Base-by-base conservation (phyloP, 2,797 vertebrate species). In the Falco cherrug region DNA sequence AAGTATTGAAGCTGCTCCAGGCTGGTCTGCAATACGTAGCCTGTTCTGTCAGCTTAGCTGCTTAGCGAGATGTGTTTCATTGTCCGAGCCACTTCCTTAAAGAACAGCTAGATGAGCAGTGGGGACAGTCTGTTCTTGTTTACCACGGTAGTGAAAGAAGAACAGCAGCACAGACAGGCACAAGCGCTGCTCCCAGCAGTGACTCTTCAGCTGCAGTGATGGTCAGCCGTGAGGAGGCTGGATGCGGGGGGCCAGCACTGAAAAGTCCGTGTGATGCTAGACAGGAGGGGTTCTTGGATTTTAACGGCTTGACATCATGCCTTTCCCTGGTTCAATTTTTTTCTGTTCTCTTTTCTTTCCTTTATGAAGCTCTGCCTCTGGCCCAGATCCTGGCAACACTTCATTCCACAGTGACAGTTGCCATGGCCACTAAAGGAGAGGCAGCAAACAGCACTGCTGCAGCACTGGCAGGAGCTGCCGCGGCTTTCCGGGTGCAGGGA, bases 401-500 rank as follows among this genome's bases (percentile, higher is more conserved):
- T 76, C 39, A 35, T 86, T 47, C 41, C 26, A 60, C 85, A 90
- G 18, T 10, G 20, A 7, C 88, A 85, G 96, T 96, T 97, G 91
- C 93, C 85, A 93, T 94, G 92, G 90, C 78, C 90, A 71, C 97
- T 47, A 14, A 33, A 47, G 51, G 10, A 35, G 53, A 83, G 74
- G 90, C 85, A 74, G 94, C 84, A 92, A 94, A 85, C 47, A 82
- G 73, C 4, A 0, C 57, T 84, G 71, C 90, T 3, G 24, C 68
- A 29, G 65, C 0, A 0, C 65, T 77, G 77, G 56, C 53, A 25
- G n/a, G 70, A 82, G 70, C 75, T 57, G 71, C 68, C 7, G n/a
- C 0, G 0, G 41, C 59, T 64, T 59, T 39, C 78, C 0, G 0
- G 67, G 45, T 67, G 26, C 35, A 6, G 0, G 4, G 24, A 11